These are phyloP conservation scores for Dendrolimus punctatus DNA, from an alignment of 1,140 invertebrate genomes.

Conservation along the genomic window DNA sequence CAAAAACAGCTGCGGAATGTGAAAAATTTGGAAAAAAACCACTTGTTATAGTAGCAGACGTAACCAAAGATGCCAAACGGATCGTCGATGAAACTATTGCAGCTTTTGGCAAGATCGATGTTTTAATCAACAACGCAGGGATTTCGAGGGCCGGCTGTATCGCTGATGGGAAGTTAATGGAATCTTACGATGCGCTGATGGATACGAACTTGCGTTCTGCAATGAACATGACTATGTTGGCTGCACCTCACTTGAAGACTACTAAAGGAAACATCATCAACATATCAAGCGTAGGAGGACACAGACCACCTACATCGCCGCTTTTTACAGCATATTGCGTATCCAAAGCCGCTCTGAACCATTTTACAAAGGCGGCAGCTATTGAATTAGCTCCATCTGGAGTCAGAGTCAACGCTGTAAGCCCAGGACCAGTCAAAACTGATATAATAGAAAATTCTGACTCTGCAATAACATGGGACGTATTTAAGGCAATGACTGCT, in stretches of 20 bases:
- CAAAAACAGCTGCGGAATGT: constrained; percentile 75
- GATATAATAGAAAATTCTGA: no score
- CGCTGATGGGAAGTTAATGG: constrained; percentile 29
- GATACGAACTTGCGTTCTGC: constrained; percentile 24
- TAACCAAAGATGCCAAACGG: constrained; percentile 73
- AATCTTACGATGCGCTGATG: constrained; percentile 11
- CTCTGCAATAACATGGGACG: no score
- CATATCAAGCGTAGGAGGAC: constrained; percentile 79
- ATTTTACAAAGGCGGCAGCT: no score
- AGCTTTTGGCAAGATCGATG: constrained; percentile 74
- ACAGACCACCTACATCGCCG: background rate
- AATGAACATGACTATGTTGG: constrained; percentile 42
- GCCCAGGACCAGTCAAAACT: no score
- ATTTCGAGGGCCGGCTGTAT: constrained; percentile 48
- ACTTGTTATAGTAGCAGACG: constrained; percentile 73
- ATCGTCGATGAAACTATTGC: constrained; percentile 74
- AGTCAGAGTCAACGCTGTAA: no score
- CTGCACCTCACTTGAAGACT: constrained; percentile 78
- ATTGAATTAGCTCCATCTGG: no score
- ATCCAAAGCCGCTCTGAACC: no score
- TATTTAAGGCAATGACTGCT: no score
- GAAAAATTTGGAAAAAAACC: constrained; percentile 56
- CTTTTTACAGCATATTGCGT: no score
- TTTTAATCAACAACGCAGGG: constrained; percentile 84
- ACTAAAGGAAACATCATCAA: constrained; percentile 83